Base-by-base conservation (phyloP, 2,888 invertebrate genomes). In the Enoplolaimus lenunculus region DNA sequence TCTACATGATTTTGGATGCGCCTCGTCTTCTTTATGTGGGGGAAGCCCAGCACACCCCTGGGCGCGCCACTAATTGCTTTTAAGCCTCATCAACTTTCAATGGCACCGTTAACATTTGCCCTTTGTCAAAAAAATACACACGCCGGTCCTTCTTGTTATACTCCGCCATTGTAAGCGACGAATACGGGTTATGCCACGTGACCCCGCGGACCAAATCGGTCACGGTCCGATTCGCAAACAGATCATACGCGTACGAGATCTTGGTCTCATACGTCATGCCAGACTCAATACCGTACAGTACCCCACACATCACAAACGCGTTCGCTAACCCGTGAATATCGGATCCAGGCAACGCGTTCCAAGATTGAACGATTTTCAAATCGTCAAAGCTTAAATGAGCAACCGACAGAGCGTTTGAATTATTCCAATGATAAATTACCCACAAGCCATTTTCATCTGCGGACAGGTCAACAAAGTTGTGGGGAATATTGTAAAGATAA, bases 261-360 rank as follows among this genome's bases (percentile, higher is more conserved):
- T 88, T 88, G 71, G 91, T 90, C 73, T 87, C 88, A 21, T 87
- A 83, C 33, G 89, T 89, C 0, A 88, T 88, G 2, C 89, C 87
- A 65, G 90, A 90, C 79, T 91, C 90, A 31, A 95, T 87, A 0
- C 90, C 91, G 81, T 95, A 98, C 29, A 98, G 83, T 7, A 95
- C 91, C 0, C 97, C 97, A 77, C 95, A 95, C 1, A 91, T 91
- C 75, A 98, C 89, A 81, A 97, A 97, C 88, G 93, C 94, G 83
- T 97, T 95, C 0, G 93, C 93, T 35, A 91, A 90, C 2, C 2
- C 26, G 13, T n/a, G 13, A 2, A 67, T 59, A 31, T 69, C 90
- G 7, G 67, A 66, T 31, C 34, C 34, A n/a, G 67, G 67, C 34
- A 66, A n/a, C 73, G 93, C 88, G 78, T 92, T 91, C 89, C 91